Evolutionary conservation across 1,140 invertebrate genomes (phyloP).

Genomic region (Drosophila takahashii): DNA sequence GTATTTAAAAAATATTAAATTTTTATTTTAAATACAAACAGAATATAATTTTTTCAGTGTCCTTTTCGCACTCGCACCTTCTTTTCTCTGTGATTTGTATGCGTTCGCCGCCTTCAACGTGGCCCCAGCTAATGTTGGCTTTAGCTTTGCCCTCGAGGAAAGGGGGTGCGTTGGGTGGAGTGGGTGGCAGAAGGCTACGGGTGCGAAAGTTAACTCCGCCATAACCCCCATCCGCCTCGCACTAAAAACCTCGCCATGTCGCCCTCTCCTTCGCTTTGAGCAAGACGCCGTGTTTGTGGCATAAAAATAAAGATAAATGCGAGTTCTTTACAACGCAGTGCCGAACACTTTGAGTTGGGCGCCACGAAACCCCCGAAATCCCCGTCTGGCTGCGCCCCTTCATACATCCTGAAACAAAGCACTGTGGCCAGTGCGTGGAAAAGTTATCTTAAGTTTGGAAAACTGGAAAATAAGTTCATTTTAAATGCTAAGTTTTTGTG

Average conservation of each 20-base stretch:
- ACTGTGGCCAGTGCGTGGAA: constrained; percentile 34
- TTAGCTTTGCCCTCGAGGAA: constrained; percentile 29
- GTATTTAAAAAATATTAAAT: too few species aligned
- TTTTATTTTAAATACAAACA: too few species aligned
- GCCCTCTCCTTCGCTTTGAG: constrained; percentile 30
- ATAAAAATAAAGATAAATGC: constrained; percentile 84
- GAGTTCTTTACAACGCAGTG: constrained; percentile 76
- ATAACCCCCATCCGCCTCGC: constrained; percentile 49
- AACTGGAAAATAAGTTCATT: constrained; percentile 27
- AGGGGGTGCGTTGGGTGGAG: not conserved
- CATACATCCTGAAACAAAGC: not conserved
- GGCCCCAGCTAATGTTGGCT: constrained; percentile 59
- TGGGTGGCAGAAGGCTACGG: not conserved
- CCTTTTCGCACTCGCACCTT: constrained; percentile 28
- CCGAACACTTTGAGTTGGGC: constrained; percentile 53
- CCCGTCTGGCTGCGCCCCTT: not conserved
- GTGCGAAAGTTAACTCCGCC: constrained; percentile 48
- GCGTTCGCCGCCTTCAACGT: constrained; percentile 61
- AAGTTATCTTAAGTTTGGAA: constrained; percentile 28
- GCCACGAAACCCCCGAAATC: not conserved
- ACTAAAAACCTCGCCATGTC: constrained; percentile 57
- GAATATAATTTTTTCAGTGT: constrained; percentile 8
- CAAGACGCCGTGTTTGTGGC: constrained; percentile 73
- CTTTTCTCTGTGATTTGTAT: constrained; percentile 68
- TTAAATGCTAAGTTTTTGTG: not conserved